These are phyloP conservation scores for Timandra comae DNA, from an alignment of 2,888 invertebrate species.

Conservation along the genomic window DNA sequence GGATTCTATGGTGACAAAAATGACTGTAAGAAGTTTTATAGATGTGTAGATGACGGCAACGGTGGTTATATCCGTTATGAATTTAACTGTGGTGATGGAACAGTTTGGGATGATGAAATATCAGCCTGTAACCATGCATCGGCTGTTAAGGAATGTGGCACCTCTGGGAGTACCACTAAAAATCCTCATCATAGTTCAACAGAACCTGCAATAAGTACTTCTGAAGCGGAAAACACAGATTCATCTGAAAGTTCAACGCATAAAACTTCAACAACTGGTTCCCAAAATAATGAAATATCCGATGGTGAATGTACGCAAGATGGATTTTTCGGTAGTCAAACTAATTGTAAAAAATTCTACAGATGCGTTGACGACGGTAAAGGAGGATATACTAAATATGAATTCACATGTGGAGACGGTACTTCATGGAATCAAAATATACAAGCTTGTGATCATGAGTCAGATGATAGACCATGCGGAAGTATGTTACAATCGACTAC, in stretches of 20 bases:
- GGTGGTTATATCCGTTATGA: slow-evolving; percentile 80
- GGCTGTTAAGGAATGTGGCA: slow-evolving; percentile 59
- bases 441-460: slow-evolving; percentile 73
- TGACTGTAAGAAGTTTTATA: slow-evolving; percentile 85
- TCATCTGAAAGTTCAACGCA: slow-evolving; percentile 3
- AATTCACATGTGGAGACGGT: slow-evolving; percentile 83
- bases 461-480: slow-evolving; percentile 27
- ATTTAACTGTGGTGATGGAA: slow-evolving; percentile 84
- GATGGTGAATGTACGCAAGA: slow-evolving; percentile 65
- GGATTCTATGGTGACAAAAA: slow-evolving; percentile 82
- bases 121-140: slow-evolving; percentile 82
- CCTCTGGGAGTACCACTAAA: slow-evolving; percentile 3
- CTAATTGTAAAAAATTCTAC: slow-evolving; percentile 83
- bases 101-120: slow-evolving; percentile 84
- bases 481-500: slow-evolving; percentile 1
- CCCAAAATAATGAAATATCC: slow-evolving; percentile 2
- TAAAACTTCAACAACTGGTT: neutral
- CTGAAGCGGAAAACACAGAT: neutral
- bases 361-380: slow-evolving; percentile 80
- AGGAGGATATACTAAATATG: slow-evolving; percentile 78
- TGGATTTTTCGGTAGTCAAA: slow-evolving; percentile 81
- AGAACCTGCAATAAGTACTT: slow-evolving; percentile 3
- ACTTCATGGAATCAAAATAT: slow-evolving; percentile 80
- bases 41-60: slow-evolving; percentile 81
- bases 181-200: slow-evolving; percentile 8